phyloP scores from a whole-genome alignment of 2,888 invertebrate genomes.

The Platycheirus albimanus region DNA sequence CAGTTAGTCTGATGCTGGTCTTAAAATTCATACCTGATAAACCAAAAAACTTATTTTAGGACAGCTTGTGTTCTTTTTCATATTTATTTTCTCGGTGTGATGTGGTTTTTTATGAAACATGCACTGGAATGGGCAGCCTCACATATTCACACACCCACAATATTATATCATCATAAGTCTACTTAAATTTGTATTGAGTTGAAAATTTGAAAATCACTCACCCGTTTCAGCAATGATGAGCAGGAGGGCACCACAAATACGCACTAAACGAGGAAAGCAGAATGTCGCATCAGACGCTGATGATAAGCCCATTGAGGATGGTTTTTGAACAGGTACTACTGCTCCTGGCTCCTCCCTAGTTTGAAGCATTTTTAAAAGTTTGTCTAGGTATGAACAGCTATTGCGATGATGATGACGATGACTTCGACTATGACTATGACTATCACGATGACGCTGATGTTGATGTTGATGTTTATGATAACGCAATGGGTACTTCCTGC shows the following conservation, averaged over 20 bases:
- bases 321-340: not conserved
- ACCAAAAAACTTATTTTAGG: no score
- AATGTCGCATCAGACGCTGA: not conserved
- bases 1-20: no score
- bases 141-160: not conserved
- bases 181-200: not conserved
- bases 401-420: not conserved
- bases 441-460: no score
- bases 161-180: not conserved
- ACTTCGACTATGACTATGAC: no score
- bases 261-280: constrained; percentile 1
- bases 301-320: not conserved
- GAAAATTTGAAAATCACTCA: constrained; percentile 34
- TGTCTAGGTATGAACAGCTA: not conserved
- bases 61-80: no score
- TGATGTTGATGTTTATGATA: not conserved
- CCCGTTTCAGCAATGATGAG: constrained; percentile 39
- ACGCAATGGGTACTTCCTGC: not conserved
- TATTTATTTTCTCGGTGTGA: no score
- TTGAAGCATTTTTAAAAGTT: constrained; percentile 26
- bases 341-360: not conserved
- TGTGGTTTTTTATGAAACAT: no score
- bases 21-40: no score
- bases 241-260: constrained; percentile 38
- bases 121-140: not conserved